A percentile compares a stretch with the other conserved stretches of the same genome.
phyloP scores from a whole-genome alignment of 2,113 vertebrate species.

The Manacus vitellinus region DNA sequence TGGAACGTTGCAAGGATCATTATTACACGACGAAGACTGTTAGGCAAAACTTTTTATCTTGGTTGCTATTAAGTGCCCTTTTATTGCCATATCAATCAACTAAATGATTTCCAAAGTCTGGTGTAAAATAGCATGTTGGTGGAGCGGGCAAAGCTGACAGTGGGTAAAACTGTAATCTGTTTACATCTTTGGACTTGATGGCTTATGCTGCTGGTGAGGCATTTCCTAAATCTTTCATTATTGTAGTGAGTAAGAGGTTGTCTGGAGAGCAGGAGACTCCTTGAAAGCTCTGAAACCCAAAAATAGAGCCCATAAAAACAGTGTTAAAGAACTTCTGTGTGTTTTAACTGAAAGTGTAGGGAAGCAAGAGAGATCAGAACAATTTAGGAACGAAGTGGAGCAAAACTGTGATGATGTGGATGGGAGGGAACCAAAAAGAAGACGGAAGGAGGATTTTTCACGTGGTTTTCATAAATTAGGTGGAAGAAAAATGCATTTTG shows the following conservation, averaged over 20 bases:
- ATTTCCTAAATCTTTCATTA: constrained; percentile 34
- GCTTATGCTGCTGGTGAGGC: constrained; percentile 28
- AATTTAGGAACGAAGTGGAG: not conserved
- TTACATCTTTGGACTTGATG: constrained; percentile 47
- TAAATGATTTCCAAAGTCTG: constrained; percentile 64
- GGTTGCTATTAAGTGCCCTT: constrained; percentile 64
- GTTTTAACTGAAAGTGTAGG: not conserved
- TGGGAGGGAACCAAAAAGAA: not conserved
- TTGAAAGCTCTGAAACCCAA: constrained; percentile 30
- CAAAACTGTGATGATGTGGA: not conserved
- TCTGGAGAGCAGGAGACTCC: not conserved
- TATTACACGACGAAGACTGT: constrained; percentile 33
- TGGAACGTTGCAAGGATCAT: constrained; percentile 40
- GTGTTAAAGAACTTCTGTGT: not conserved
- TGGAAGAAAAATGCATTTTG: not conserved
- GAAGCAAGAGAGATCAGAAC: not conserved
- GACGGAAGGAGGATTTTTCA: not conserved
- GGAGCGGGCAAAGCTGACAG: constrained; percentile 32
- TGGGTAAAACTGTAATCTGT: constrained; percentile 59
- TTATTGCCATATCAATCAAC: constrained; percentile 75
- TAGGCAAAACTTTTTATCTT: constrained; percentile 70
- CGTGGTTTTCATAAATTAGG: not conserved
- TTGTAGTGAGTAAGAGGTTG: not conserved
- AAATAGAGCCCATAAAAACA: not conserved
- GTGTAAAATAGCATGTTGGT: constrained; percentile 56